These are phyloP conservation scores for Apamea epomidion DNA, from an alignment of 2,888 invertebrate species.

Conservation along the genomic window DNA sequence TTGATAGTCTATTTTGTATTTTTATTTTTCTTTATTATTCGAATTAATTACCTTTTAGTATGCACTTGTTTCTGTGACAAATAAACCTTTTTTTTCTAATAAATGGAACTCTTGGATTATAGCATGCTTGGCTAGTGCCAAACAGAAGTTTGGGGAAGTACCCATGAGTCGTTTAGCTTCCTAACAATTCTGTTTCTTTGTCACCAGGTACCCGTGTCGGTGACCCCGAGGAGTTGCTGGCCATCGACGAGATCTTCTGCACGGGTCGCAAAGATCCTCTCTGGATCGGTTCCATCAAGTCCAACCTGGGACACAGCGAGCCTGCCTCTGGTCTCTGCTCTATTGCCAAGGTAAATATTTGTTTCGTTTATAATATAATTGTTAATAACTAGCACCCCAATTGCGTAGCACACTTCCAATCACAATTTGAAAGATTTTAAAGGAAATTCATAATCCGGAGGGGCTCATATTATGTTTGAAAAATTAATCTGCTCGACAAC, in stretches of 20 bases:
- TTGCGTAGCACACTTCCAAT: not conserved
- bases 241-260: slow-evolving; percentile 95
- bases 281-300: slow-evolving; percentile 97
- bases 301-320: slow-evolving; percentile 98
- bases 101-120: not conserved
- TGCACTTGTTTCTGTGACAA: not conserved
- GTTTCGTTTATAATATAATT: not conserved
- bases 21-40: no score
- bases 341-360: slow-evolving; percentile 92
- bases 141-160: not conserved
- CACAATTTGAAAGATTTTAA: not conserved
- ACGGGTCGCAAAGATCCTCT: slow-evolving; percentile 94
- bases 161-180: not conserved
- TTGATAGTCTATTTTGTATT: not conserved
- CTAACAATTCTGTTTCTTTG: slow-evolving; percentile 34
- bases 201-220: slow-evolving; percentile 93
- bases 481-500: no score
- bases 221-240: slow-evolving; percentile 97
- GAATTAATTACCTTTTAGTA: not conserved
- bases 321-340: slow-evolving; percentile 96
- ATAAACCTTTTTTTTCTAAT: not conserved
- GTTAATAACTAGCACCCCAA: not conserved
- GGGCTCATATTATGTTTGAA: no score
- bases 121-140: not conserved
- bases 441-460: not conserved